A percentile compares a stretch with the other conserved stretches of the same genome.
Conservation (phyloP, 1,140 invertebrate species). For the Cydia fagiglandana region DNA sequence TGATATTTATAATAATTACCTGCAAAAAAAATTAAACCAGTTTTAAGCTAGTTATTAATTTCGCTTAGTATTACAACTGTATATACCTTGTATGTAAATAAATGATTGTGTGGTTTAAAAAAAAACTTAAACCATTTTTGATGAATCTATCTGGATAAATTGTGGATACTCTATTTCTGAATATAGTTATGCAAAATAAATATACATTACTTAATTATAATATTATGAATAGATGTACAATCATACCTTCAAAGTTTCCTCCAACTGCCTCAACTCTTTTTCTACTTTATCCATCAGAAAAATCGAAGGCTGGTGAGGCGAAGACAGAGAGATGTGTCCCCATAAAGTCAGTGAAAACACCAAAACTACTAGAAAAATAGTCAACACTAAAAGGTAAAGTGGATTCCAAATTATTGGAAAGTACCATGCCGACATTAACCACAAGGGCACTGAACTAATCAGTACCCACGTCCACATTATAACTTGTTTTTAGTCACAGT, state of each 20-base stretch:
- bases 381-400: conserved; percentile 54
- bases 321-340: conserved; percentile 74
- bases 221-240: background rate
- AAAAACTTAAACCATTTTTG: too few relatives aligned
- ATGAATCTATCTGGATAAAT: too few relatives aligned
- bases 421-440: conserved; percentile 56
- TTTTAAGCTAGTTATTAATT: too few relatives aligned
- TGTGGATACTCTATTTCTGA: too few relatives aligned
- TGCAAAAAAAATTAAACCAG: too few relatives aligned
- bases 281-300: conserved; percentile 73
- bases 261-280: conserved; percentile 67
- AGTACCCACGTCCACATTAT: conserved; percentile 58
- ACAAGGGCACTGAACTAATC: conserved; percentile 49
- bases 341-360: conserved; percentile 65
- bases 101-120: too few relatives aligned
- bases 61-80: too few relatives aligned
- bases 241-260: conserved; percentile 64
- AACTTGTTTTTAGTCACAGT: background rate
- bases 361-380: conserved; percentile 51
- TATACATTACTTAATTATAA: background rate
- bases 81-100: too few relatives aligned
- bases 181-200: background rate
- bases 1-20: too few relatives aligned
- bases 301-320: conserved; percentile 71
- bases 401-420: conserved; percentile 58